A percentile compares a stretch with the other conserved stretches of the same genome.
Evolutionary conservation across 1,140 invertebrate genomes (phyloP).

Genomic region (Cyrtorhinus lividipennis): DNA sequence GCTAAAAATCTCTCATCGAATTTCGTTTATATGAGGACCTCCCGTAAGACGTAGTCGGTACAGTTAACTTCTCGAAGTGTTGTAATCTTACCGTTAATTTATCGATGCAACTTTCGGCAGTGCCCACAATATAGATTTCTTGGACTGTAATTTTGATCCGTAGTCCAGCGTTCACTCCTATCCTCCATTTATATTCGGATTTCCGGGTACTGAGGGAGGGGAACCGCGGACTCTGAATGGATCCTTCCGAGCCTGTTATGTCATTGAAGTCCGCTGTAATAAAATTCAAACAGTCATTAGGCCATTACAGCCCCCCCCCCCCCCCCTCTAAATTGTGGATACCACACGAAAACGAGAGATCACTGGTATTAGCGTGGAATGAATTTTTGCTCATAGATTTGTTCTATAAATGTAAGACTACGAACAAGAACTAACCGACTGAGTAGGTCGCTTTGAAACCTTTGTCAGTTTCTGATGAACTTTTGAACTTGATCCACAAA

Average conservation of each 20-base stretch:
- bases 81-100: neutral
- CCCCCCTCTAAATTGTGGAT: too few species aligned
- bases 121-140: conserved; percentile 31
- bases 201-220: conserved; percentile 38
- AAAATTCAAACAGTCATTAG: conserved; percentile 12
- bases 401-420: neutral
- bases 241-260: conserved; percentile 41
- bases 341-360: neutral
- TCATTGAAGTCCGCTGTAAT: conserved; percentile 26
- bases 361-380: neutral
- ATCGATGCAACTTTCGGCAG: neutral
- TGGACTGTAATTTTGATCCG: conserved; percentile 39
- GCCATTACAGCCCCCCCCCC: too few species aligned
- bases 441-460: conserved; percentile 67
- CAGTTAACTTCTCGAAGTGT: neutral
- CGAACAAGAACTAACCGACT: conserved; percentile 36
- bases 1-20: neutral
- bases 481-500: conserved; percentile 73
- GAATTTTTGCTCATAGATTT: neutral
- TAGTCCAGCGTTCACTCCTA: conserved; percentile 40
- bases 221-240: conserved; percentile 66
- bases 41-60: neutral
- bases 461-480: conserved; percentile 42
- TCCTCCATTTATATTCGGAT: conserved; percentile 46
- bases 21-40: neutral